A percentile compares a stretch with the other conserved stretches of the same genome.
Conservation (phyloP, 2,888 invertebrate genomes). For the Lingula anatina region DNA sequence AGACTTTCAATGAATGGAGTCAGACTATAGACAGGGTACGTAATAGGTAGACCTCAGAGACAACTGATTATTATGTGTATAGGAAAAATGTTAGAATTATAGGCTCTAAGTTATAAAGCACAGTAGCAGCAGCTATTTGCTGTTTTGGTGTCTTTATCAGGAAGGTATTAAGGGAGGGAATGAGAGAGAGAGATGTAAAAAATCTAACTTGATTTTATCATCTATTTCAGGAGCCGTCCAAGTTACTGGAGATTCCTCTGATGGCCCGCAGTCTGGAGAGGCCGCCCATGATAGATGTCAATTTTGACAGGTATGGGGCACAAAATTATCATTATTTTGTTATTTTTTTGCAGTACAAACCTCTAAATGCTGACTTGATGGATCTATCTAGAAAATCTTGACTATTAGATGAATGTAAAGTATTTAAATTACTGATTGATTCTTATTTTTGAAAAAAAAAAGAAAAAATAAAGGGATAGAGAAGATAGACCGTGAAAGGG, state of each 20-base stretch:
- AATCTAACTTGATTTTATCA: too few species aligned
- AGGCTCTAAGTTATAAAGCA: too few species aligned
- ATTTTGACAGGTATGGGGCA: constrained; percentile 67
- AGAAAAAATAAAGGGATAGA: too few species aligned
- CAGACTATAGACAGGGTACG: constrained; percentile 44
- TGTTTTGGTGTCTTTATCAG: too few species aligned
- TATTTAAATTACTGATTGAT: too few species aligned
- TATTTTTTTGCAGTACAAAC: not conserved
- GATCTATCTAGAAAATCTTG: not conserved
- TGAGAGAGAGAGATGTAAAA: too few species aligned
- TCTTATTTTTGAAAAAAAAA: too few species aligned
- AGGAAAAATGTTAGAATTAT: too few species aligned
- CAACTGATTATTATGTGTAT: not conserved
- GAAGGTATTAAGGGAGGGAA: too few species aligned
- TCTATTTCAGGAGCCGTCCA: constrained; percentile 44
- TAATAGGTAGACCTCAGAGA: not conserved
- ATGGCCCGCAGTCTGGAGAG: constrained; percentile 66
- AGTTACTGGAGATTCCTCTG: constrained; percentile 62
- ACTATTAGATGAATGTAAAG: too few species aligned
- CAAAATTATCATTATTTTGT: constrained; percentile 1
- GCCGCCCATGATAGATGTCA: constrained; percentile 62
- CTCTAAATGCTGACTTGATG: not conserved
- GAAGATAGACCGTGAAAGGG: too few species aligned
- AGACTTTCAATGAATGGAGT: constrained; percentile 56
- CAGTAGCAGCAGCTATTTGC: too few species aligned